Percentiles rank a stretch among this genome's conserved stretches.
phyloP scores from a whole-genome alignment of 2,888 invertebrate species.

The Fragum whitleyi region DNA sequence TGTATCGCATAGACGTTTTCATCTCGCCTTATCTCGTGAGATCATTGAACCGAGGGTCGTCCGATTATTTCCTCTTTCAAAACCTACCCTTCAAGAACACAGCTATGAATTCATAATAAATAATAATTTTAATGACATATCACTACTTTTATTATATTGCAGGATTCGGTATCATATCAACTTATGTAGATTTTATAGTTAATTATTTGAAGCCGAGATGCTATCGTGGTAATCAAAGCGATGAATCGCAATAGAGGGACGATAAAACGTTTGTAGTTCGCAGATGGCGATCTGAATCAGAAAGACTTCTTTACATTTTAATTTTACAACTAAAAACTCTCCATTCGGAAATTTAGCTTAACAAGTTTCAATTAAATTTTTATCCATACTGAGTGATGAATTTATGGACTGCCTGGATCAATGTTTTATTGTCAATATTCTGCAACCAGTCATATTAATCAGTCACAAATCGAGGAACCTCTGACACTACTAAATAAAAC shows the following conservation, averaged over 20 bases:
- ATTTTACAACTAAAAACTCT: constrained; percentile 53
- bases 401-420: constrained; percentile 51
- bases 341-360: constrained; percentile 47
- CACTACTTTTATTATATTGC: constrained; percentile 56
- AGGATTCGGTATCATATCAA: constrained; percentile 58
- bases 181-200: constrained; percentile 71
- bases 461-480: constrained; percentile 31
- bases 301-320: constrained; percentile 53
- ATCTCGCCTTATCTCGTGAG: constrained; percentile 45
- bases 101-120: constrained; percentile 58
- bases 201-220: constrained; percentile 62
- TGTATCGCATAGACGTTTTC: constrained; percentile 54
- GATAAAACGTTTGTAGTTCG: constrained; percentile 52
- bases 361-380: constrained; percentile 58
- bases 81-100: constrained; percentile 26
- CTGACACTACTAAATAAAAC: neutral
- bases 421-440: constrained; percentile 23
- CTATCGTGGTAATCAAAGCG: constrained; percentile 56
- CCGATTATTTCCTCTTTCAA: constrained; percentile 46
- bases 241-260: constrained; percentile 52
- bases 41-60: constrained; percentile 44
- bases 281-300: constrained; percentile 55
- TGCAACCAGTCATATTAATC: neutral
- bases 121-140: constrained; percentile 67
- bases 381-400: constrained; percentile 46